phyloP scores from a whole-genome alignment of 2,888 invertebrate species.

The Ophion ellenae region DNA sequence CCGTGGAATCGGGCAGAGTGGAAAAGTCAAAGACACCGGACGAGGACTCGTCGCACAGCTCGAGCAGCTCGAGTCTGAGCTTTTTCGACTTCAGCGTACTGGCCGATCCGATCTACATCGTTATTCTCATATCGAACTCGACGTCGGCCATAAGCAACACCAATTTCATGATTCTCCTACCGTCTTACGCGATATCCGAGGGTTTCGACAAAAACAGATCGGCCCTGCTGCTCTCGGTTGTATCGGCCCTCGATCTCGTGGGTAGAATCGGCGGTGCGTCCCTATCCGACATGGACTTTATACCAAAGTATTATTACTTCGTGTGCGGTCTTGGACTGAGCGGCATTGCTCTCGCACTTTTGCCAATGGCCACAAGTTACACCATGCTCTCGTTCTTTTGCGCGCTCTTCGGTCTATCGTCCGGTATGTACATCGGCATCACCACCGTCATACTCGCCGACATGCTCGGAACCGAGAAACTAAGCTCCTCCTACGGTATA shows the following conservation, averaged over 20 bases:
- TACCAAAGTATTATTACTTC: slow-evolving; percentile 93
- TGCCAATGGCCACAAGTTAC: slow-evolving; percentile 89
- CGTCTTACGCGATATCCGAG: slow-evolving; percentile 90
- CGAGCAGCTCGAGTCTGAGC: slow-evolving; percentile 81
- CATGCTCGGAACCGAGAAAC: slow-evolving; percentile 91
- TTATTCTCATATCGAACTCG: slow-evolving; percentile 93
- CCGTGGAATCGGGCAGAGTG: not conserved
- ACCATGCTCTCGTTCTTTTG: slow-evolving; percentile 88
- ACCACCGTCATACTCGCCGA: slow-evolving; percentile 95
- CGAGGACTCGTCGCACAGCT: slow-evolving; percentile 57
- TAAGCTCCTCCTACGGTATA: slow-evolving; percentile 94
- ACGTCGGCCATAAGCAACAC: slow-evolving; percentile 94
- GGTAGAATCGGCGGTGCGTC: slow-evolving; percentile 94
- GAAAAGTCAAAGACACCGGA: slow-evolving; percentile 44
- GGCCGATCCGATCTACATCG: slow-evolving; percentile 91
- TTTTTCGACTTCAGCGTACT: slow-evolving; percentile 91
- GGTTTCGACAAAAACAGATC: slow-evolving; percentile 90
- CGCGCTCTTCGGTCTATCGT: slow-evolving; percentile 91
- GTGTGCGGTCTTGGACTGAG: slow-evolving; percentile 91
- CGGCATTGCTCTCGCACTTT: slow-evolving; percentile 89
- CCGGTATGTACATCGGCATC: slow-evolving; percentile 94
- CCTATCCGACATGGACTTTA: slow-evolving; percentile 90
- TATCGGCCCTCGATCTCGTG: slow-evolving; percentile 92
- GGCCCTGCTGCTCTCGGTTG: slow-evolving; percentile 91
- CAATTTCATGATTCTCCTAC: slow-evolving; percentile 92